Base-by-base conservation (phyloP, 2,797 vertebrate genomes). In the Arrhamphus sclerolepis region DNA sequence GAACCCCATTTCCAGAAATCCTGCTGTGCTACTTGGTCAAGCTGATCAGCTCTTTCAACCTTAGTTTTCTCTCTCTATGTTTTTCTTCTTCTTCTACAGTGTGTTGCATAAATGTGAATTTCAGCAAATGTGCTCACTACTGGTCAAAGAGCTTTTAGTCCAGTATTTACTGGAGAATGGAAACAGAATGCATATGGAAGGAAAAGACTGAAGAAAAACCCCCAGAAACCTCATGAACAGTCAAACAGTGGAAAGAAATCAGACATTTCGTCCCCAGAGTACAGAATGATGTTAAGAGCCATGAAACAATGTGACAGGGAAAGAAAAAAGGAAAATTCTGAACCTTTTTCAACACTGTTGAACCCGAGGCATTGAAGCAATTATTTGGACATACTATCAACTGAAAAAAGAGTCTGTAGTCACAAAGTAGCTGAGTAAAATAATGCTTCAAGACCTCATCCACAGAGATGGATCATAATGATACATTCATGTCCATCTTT, bases 1-100 rank as follows among this genome's bases (percentile, higher is more conserved):
- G 13, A 38, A 16, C 34, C 34, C 34, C 2, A 38, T 13, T 38
- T 13, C 34, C 34, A 38, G 34, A 38, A 38, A 1, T 38, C 34
- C 4, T 16, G 5, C 34, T 16, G 24, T 26, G 24, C 6, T 26
- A 26, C 24, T 26, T 2, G 24, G 24, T 20, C 1, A 3, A 21
- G 43, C 10, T 13, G 18, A 38, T 76, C 48, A 74, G 51, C 60
- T 57, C 46, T 19, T 62, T 49, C 48, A 69, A 29, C 51, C 16
- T 24, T n/a, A 10, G 11, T 29, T 34, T 1, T 21, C 11, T n/a
- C n/a, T n/a, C n/a, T n/a, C n/a, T n/a, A n/a, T n/a, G n/a, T 22
- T 31, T 41, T 53, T 60, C 60, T 56, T 50, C 46, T 64, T 63
- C 26, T 34, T 44, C 31, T 7, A 40, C 21, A n/a, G 26, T 47